Conservation (phyloP, 2,888 invertebrate species). For the Caenorhabditis angaria region DNA sequence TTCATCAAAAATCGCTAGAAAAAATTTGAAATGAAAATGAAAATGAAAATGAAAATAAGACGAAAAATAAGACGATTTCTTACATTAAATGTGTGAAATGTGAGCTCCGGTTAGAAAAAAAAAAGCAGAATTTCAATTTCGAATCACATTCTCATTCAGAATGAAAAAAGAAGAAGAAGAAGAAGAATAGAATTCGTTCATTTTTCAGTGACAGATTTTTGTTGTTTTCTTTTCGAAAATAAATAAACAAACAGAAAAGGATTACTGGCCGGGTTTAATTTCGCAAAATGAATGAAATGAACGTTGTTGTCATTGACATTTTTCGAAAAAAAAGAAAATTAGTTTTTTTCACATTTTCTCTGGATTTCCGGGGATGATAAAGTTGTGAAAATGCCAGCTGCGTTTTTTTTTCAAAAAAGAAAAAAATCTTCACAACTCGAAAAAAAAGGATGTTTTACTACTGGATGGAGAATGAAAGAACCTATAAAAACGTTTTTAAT, state of each 20-base stretch:
- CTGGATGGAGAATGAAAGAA: too few relatives aligned
- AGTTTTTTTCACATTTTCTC: too few relatives aligned
- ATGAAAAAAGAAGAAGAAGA: background rate
- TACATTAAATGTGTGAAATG: background rate
- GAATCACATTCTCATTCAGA: too few relatives aligned
- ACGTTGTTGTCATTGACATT: background rate
- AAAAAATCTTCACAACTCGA: too few relatives aligned
- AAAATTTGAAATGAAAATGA: background rate
- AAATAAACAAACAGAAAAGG: background rate
- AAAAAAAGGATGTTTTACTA: too few relatives aligned
- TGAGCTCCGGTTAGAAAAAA: too few relatives aligned
- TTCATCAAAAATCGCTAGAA: background rate
- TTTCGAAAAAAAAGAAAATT: background rate
- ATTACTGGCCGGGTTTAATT: background rate
- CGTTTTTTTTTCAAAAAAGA: too few relatives aligned
- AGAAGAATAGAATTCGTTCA: background rate
- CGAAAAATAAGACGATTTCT: background rate
- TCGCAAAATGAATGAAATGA: background rate
- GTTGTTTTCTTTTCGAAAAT: too few relatives aligned
- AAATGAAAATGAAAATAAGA: background rate
- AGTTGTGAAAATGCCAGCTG: too few relatives aligned
- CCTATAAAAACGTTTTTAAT: too few relatives aligned
- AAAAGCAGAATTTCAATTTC: too few relatives aligned
- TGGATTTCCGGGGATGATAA: too few relatives aligned
- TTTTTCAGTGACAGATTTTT: background rate